These are phyloP conservation scores for Poecile montanus DNA, from an alignment of 2,797 vertebrate species.

Conservation along the genomic window DNA sequence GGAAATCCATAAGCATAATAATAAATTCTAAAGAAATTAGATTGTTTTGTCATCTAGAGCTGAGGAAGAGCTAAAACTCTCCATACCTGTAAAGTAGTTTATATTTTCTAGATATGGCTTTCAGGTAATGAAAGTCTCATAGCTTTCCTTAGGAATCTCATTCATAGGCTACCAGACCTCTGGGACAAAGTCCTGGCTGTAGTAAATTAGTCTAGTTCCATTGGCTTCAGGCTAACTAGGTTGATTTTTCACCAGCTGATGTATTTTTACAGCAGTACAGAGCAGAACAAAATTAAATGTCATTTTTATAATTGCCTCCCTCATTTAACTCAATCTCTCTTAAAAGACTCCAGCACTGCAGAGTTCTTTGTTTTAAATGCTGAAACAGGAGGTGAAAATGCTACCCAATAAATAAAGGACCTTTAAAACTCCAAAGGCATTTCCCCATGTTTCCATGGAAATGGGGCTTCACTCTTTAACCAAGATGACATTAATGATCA, in stretches of 20 bases:
- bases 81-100: background rate
- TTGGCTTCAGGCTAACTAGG: background rate
- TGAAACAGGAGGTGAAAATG: conserved; percentile 45
- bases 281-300: background rate
- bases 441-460: conserved; percentile 74
- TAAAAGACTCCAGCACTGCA: background rate
- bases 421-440: conserved; percentile 46
- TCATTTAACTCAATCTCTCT: conserved; percentile 17
- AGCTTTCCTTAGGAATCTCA: background rate
- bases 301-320: conserved; percentile 3
- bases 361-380: conserved; percentile 18
- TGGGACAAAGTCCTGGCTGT: background rate
- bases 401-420: conserved; percentile 35
- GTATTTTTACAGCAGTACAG: background rate
- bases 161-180: background rate
- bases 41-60: background rate
- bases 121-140: background rate
- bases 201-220: background rate
- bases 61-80: background rate
- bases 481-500: conserved; percentile 72
- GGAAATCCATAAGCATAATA: background rate
- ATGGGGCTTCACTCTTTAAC: conserved; percentile 54
- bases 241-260: background rate
- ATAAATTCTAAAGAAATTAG: background rate
- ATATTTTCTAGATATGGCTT: background rate